Percentiles rank a stretch among this genome's conserved stretches.
These are phyloP conservation scores for Mormyrus hasselquistii DNA, from an alignment of 2,797 vertebrate species.

Conservation along the genomic window DNA sequence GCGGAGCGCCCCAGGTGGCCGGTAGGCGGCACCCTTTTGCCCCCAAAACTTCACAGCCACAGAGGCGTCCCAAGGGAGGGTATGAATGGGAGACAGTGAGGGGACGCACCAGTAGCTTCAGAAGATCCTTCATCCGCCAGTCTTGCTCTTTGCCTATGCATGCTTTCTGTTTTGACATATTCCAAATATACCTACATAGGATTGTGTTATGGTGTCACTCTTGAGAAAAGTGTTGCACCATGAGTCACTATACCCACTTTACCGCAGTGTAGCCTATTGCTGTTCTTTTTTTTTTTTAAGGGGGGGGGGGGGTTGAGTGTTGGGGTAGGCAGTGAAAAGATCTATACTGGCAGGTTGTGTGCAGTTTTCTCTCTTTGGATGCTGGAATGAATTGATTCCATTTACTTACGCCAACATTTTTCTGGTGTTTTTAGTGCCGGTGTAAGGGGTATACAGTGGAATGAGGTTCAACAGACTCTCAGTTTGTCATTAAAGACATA, in stretches of 20 bases:
- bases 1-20: slow-evolving; percentile 8
- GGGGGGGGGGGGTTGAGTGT: background rate
- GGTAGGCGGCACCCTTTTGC: background rate
- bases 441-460: background rate
- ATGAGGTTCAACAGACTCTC: background rate
- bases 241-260: background rate
- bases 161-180: slow-evolving; percentile 1
- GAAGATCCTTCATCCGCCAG: background rate
- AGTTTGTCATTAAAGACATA: slow-evolving; percentile 3
- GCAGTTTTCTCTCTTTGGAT: background rate
- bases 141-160: background rate
- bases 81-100: background rate
- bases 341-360: background rate
- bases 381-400: background rate
- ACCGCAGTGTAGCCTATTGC: background rate
- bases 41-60: background rate
- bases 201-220: slow-evolving; percentile 1
- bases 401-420: background rate
- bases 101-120: background rate
- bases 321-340: background rate
- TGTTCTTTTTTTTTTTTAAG: background rate
- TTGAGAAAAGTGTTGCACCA: background rate
- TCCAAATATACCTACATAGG: background rate
- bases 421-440: background rate
- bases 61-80: background rate